These are phyloP conservation scores for Rachycentron canadum DNA, from an alignment of 2,797 vertebrate species.

Conservation along the genomic window DNA sequence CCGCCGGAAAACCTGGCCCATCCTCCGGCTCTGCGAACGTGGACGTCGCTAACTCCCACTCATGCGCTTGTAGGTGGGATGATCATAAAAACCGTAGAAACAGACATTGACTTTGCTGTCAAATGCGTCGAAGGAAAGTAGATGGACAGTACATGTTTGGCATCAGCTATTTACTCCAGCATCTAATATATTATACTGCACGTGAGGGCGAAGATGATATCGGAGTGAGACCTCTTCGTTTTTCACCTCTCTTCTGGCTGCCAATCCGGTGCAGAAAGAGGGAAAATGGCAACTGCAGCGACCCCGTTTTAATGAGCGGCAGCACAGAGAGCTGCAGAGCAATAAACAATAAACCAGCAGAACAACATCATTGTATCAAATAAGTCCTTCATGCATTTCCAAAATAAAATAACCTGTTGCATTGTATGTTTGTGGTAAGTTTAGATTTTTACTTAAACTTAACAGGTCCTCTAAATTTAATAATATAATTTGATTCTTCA, in stretches of 20 bases:
- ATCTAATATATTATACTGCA: background rate
- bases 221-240: slow-evolving; percentile 50
- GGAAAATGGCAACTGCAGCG: slow-evolving; percentile 52
- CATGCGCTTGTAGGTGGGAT: background rate
- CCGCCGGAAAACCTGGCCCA: rapidly evolving
- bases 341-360: slow-evolving; percentile 24
- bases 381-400: background rate
- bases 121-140: background rate
- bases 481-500: background rate
- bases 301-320: slow-evolving; percentile 52
- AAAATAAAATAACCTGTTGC: background rate
- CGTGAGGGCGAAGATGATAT: background rate
- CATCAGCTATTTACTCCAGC: background rate
- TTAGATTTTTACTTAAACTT: background rate
- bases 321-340: slow-evolving; percentile 34
- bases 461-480: too few species aligned
- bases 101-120: background rate
- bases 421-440: background rate
- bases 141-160: too few species aligned
- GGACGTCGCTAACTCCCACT: background rate
- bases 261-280: slow-evolving; percentile 40
- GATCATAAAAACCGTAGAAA: background rate
- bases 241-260: background rate
- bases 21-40: background rate
- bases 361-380: background rate